Percentiles rank a stretch among this genome's conserved stretches.
Conservation (phyloP, 2,888 invertebrate genomes). For the Ametastegia equiseti region DNA sequence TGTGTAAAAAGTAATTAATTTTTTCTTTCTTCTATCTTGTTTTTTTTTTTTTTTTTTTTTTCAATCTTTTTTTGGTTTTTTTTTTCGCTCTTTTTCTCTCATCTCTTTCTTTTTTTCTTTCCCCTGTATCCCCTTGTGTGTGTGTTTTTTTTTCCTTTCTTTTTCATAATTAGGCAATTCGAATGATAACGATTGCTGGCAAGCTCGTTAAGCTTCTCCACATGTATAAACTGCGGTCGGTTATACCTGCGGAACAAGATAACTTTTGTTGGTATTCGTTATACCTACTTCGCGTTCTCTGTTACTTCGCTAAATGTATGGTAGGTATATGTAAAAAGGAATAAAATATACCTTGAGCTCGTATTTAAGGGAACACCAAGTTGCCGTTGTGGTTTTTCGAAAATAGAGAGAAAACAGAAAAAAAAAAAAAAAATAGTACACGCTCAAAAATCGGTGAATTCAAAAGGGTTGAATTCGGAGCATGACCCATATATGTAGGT, state of each 20-base stretch:
- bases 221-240: neutral
- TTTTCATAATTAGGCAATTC: constrained; percentile 59
- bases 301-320: no score
- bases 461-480: no score
- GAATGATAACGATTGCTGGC: constrained; percentile 61
- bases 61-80: no score
- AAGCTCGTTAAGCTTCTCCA: constrained; percentile 22
- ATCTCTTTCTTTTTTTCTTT: no score
- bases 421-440: no score
- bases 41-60: neutral
- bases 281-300: no score
- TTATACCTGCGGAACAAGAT: neutral
- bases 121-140: neutral
- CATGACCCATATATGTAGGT: no score
- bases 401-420: no score
- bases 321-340: no score
- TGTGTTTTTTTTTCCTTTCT: neutral
- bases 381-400: no score
- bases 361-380: no score
- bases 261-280: constrained; percentile 8
- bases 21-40: constrained; percentile 54
- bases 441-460: no score
- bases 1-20: constrained; percentile 67
- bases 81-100: neutral
- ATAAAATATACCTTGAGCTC: neutral